Evolutionary conservation across 2,113 vertebrate genomes (phyloP), one percentile per base, ranked within the genome.

Genomic region (Mirounga angustirostris): DNA sequence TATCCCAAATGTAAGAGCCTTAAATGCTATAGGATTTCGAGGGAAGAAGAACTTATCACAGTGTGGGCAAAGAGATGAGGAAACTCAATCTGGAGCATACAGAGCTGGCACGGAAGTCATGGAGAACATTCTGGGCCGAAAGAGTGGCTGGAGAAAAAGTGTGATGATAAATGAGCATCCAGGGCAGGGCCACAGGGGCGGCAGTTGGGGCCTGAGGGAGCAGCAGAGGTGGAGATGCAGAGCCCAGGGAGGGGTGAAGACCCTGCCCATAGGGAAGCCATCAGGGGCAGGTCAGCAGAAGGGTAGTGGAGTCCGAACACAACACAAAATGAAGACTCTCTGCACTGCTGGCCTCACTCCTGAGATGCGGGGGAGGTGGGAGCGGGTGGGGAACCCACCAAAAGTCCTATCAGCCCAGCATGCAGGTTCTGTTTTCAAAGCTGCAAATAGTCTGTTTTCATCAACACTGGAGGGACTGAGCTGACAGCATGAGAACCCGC

Each of bases 381-480:
- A 4, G 18, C 5, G 13, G 7, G 2, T 9, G 46, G 22, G 65
- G 52, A 26, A 19, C 40, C 67, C 46, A 61, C 26, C 19, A 12
- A 46, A 14, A 58, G 30, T 10, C 80, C 65, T 21, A 21, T 26
- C 63, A 9, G 50, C 30, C 36, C 50, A 12, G n/a, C 15, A 0
- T 61, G 4, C 26, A 69, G 21, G 30, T 0, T 14, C 40, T 83
- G 15, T n/a, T 82, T 81, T 87, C 79, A 22, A 33, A 46, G 40
- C 43, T 56, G 52, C 30, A 50, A 71, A 83, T 43, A n/a, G 24
- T 30, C 71, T 63, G 50, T 58, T 85, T 54, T 26, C 82, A 74
- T 40, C 91, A 74, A 97, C 96, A 93, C 93, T 96, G 97, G 97
- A 93, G 78, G 97, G 97, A 73, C 96, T 88, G 93, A 89, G 93